These are phyloP conservation scores for Ambastaia sidthimunki DNA, from an alignment of 2,797 vertebrate species.

Conservation along the genomic window DNA sequence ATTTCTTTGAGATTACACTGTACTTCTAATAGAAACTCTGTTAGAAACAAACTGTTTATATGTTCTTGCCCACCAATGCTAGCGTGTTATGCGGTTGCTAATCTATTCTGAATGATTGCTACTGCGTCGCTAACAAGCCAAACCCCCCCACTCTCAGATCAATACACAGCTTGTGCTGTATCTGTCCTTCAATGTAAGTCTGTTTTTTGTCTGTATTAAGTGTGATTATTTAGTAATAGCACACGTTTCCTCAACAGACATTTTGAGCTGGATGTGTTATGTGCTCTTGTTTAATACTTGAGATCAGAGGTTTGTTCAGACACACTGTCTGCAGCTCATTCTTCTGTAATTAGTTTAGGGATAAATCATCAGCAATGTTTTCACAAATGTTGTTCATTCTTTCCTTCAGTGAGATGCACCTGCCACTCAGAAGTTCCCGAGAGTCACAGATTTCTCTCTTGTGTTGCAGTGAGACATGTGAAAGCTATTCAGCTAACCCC, in stretches of 20 bases:
- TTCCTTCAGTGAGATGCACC: slow-evolving; percentile 23
- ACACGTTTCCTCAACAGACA: neutral
- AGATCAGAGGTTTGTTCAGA: neutral
- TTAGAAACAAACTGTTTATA: neutral
- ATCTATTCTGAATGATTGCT: too few species aligned
- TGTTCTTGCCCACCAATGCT: neutral
- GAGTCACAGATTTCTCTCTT: neutral
- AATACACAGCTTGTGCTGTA: too few species aligned
- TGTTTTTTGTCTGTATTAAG: too few species aligned
- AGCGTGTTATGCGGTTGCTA: too few species aligned
- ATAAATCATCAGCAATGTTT: slow-evolving; percentile 24
- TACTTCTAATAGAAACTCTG: neutral
- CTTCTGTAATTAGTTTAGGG: slow-evolving; percentile 30
- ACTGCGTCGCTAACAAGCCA: too few species aligned
- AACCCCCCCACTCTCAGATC: too few species aligned
- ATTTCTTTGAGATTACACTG: slow-evolving; percentile 14
- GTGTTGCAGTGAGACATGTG: slow-evolving; percentile 51
- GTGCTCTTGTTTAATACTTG: neutral
- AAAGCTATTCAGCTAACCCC: slow-evolving; percentile 44
- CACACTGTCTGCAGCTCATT: neutral
- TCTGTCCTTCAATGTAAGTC: too few species aligned
- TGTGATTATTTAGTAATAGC: neutral
- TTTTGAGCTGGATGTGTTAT: neutral
- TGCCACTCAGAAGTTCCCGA: slow-evolving; percentile 24
- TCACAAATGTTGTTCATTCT: neutral